phyloP scores from a whole-genome alignment of 1,140 invertebrate species.

The Parapsyche elsis region DNA sequence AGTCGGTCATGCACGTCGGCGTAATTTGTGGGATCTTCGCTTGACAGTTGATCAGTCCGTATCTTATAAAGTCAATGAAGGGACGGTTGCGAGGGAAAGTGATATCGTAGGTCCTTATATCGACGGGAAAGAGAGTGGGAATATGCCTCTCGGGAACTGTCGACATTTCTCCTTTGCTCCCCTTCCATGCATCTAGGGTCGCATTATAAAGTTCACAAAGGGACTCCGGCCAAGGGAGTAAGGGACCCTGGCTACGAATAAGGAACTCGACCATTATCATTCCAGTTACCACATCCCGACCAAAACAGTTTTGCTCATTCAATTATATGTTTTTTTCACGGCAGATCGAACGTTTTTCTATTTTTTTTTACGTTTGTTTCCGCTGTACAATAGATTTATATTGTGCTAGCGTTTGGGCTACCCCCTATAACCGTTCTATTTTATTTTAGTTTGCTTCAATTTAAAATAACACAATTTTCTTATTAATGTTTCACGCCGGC shows the following conservation, averaged over 20 bases:
- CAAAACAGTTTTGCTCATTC: constrained; percentile 15
- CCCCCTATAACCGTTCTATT: too few relatives aligned
- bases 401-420: too few relatives aligned
- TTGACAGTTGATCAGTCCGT: constrained; percentile 16
- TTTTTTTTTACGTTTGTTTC: neutral
- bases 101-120: constrained; percentile 26
- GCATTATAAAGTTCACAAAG: constrained; percentile 42
- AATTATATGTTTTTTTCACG: constrained; percentile 19
- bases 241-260: neutral
- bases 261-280: constrained; percentile 27
- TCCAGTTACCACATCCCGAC: constrained; percentile 5
- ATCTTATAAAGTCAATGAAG: constrained; percentile 35
- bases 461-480: too few relatives aligned
- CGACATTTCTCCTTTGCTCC: neutral
- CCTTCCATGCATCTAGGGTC: neutral
- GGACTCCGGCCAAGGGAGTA: neutral
- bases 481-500: too few relatives aligned
- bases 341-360: neutral
- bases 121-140: neutral
- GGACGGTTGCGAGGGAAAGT: constrained; percentile 15
- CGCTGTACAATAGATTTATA: neutral
- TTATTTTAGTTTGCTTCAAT: too few relatives aligned
- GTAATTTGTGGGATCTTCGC: neutral
- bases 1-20: neutral
- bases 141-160: neutral